Evolutionary conservation across 2,113 vertebrate genomes (phyloP).

Genomic region (Otis tarda): DNA sequence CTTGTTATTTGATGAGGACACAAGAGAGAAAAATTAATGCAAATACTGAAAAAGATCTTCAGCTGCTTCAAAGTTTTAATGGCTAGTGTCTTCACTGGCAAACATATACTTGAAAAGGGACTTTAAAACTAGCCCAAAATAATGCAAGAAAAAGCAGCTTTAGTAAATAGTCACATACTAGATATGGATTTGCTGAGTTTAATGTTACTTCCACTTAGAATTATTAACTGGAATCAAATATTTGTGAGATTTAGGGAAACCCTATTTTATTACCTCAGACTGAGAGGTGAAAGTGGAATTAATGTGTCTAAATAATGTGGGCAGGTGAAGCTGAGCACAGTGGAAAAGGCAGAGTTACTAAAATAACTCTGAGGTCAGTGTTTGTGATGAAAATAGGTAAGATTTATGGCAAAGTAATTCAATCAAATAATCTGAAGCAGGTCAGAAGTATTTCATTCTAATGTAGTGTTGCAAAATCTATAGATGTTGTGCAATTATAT

Average conservation of each 20-base stretch:
- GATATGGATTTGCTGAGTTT: not conserved
- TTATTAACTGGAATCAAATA: not conserved
- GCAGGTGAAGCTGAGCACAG: not conserved
- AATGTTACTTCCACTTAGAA: not conserved
- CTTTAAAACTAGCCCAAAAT: not conserved
- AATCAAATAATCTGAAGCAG: constrained; percentile 24
- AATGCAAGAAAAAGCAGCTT: not conserved
- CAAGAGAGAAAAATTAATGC: not conserved
- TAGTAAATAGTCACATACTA: not conserved
- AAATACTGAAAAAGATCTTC: not conserved
- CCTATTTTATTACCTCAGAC: not conserved
- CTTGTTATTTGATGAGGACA: not conserved
- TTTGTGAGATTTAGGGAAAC: not conserved
- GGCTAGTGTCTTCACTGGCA: not conserved
- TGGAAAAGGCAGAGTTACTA: constrained; percentile 1
- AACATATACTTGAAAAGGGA: not conserved
- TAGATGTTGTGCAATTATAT: constrained; percentile 33
- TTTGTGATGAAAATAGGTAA: constrained; percentile 40
- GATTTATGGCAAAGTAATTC: constrained; percentile 31
- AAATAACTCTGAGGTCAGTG: constrained; percentile 26
- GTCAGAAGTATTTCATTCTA: constrained; percentile 30
- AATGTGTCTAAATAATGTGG: not conserved
- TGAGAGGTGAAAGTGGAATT: not conserved
- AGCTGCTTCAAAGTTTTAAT: not conserved
- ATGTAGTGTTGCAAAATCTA: not conserved